Evolutionary conservation across 2,888 invertebrate species (phyloP), one percentile per base, ranked within the genome.

Genomic region (Ditula angustiorana): DNA sequence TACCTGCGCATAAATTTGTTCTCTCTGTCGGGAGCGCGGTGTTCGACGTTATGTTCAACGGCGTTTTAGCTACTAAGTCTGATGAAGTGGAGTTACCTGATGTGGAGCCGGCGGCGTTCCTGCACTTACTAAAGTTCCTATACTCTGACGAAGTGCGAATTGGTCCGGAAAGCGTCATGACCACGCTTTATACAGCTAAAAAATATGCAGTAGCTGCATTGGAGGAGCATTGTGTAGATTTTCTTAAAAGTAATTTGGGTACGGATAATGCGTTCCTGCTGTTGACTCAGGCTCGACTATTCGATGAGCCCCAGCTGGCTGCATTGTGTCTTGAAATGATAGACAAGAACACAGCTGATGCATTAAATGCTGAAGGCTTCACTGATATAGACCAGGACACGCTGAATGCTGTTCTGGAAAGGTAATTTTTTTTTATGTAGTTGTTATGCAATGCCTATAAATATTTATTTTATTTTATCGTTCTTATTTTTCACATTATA

Each of bases 21-120:
- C 83, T 97, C 33, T 96, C 96, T 0, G 95, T 96, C 7, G 97
- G 97, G 1, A 96, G 96, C 77, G 96, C 96, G 0, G 97, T 97
- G 1, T 97, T 97, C 81, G 97, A 97, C 83, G 96, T 96, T 5
- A 96, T 97, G 96, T 97, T 97, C 78, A 96, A 96, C 79, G 96
- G 97, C 28, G 95, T 95, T 0, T 84, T 96, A 75, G 95, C 95
- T 0, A 95, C 95, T 0, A 93, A 94, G 65, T 94, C 95, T 53
- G 94, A 95, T 63, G 96, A 96, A 74, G 95, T 97, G 56, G 96
- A 96, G 79, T 88, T 97, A 55, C 96, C 97, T 0, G 97, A 97
- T 83, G 96, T 97, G 0, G 97, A 97, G 77, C 96, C 97, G 0
- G 95, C 95, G 5, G 96, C 97, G 0, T 97, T 97, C 81, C 84